Evolutionary conservation across 2,797 vertebrate species (phyloP).

Genomic region (Anolis apletophallus): DNA sequence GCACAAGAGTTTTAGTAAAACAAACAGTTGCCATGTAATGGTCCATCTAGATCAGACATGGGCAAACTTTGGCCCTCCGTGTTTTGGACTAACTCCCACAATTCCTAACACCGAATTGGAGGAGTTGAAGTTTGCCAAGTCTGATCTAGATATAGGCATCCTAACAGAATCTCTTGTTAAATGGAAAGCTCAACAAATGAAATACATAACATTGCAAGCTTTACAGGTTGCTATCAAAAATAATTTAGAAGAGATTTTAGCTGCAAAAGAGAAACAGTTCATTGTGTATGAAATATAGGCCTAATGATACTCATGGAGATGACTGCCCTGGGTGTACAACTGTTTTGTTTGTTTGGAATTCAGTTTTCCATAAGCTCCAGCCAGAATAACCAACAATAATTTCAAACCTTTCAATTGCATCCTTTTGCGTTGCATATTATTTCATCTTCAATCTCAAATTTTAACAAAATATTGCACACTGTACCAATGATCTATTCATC

Average conservation of each 20-base stretch:
- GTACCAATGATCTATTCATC: no score
- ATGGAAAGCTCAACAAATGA: neutral
- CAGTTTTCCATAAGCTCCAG: neutral
- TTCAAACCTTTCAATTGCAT: no score
- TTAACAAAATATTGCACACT: no score
- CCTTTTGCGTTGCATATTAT: no score
- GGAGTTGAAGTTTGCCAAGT: no score
- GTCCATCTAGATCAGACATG: no score
- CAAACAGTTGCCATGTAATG: neutral
- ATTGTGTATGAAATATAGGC: neutral
- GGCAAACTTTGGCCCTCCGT: no score
- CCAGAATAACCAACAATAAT: neutral
- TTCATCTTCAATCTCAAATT: no score
- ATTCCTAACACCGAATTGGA: no score
- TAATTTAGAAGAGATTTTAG: neutral
- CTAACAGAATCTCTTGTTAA: neutral
- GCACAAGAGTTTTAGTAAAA: slow-evolving; percentile 2
- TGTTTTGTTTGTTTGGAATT: neutral
- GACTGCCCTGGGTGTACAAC: neutral
- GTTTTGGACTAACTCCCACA: no score
- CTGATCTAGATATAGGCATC: no score
- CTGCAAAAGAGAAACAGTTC: neutral
- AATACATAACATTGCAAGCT: neutral
- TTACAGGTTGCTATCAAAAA: neutral
- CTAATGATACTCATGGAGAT: neutral